Base-by-base conservation (phyloP, 1,140 invertebrate genomes). In the Habropoda laboriosa region DNA sequence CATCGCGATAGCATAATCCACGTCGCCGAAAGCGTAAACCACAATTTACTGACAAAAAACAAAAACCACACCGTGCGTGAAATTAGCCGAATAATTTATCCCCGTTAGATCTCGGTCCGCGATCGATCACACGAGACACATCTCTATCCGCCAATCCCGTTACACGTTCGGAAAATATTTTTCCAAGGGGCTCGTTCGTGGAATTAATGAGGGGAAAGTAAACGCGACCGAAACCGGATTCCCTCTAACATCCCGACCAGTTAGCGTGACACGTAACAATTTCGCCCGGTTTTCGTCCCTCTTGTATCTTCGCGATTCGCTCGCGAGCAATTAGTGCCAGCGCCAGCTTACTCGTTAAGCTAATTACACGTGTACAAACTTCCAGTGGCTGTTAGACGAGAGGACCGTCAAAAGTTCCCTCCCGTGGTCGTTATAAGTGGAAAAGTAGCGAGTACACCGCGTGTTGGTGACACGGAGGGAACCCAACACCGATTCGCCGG, bases 301-400 rank as follows among this genome's bases (percentile, higher is more conserved):
- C 24, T n/a, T n/a, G 63, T 74, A 75, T 75, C 66, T 55, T 79
- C 24, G 66, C 47, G 61, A 60, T 73, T 67, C 68, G 24, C 60
- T 80, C 57, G 67, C 66, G 72, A 71, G 72, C 79, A 85, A 85
- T 85, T 86, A 86, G 67, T 58, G 58, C 45, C 64, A 70, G 79
- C 63, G 49, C 53, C 47, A 47, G 78, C 64, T 63, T 78, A 68
- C 70, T 79, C 58, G 74, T 86, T 73, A 73, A 81, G 58, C 79
- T 85, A 85, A 86, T 86, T 86, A 80, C 67, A 85, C 72, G 66
- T 67, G 35, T 80, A 70, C 80, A 81, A 84, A 81, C 82, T 80
- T 84, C 32, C 27, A 51, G 60, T 32, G 55, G 42, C 35, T 72
- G 47, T 49, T 49, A 78, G 68, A 60, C 49, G 73, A 49, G 47